Percentiles rank a stretch among this genome's conserved stretches.
Conservation (phyloP, 2,797 vertebrate genomes). For the Geotrypetes seraphini region DNA sequence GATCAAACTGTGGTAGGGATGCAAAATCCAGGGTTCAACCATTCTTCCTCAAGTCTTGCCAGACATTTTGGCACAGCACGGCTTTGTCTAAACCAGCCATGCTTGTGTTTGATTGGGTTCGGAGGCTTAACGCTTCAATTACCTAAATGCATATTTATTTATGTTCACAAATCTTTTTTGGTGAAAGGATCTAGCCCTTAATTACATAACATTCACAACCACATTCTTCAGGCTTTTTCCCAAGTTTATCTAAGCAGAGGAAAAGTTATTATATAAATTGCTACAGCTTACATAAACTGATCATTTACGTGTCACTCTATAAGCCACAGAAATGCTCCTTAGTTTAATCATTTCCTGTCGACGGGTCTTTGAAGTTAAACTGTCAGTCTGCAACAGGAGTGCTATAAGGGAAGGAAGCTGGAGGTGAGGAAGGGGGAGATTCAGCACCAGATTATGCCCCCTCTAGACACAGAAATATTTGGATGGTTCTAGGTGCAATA, state of each 20-base stretch:
- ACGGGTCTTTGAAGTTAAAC: slow-evolving; percentile 43
- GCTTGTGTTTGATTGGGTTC: slow-evolving; percentile 4
- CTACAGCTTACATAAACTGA: slow-evolving; percentile 22
- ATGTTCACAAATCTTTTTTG: slow-evolving; percentile 23
- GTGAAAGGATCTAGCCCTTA: slow-evolving; percentile 28
- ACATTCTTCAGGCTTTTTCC: slow-evolving; percentile 31
- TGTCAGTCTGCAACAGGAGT: slow-evolving; percentile 37
- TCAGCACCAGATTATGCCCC: slow-evolving; percentile 16
- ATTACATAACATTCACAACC: slow-evolving; percentile 36
- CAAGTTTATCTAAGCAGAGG: slow-evolving; percentile 52
- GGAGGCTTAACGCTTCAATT: slow-evolving; percentile 13
- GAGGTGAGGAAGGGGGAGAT: slow-evolving; percentile 14
- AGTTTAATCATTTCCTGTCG: slow-evolving; percentile 53
- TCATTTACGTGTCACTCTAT: slow-evolving; percentile 38
- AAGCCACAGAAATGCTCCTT: slow-evolving; percentile 57
- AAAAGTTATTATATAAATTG: slow-evolving; percentile 51
- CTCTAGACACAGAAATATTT: slow-evolving; percentile 15
- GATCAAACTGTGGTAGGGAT: slow-evolving; percentile 23
- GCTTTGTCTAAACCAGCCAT: slow-evolving; percentile 1
- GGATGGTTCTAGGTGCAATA: slow-evolving; percentile 6
- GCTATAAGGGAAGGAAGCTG: slow-evolving; percentile 18
- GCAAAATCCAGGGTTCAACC: background rate
- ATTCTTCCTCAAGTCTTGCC: slow-evolving; percentile 10
- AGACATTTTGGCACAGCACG: slow-evolving; percentile 10
- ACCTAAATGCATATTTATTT: slow-evolving; percentile 24